Percentiles rank a stretch among this genome's conserved stretches.
phyloP scores from a whole-genome alignment of 2,113 vertebrate genomes.

The Tiliqua scincoides region DNA sequence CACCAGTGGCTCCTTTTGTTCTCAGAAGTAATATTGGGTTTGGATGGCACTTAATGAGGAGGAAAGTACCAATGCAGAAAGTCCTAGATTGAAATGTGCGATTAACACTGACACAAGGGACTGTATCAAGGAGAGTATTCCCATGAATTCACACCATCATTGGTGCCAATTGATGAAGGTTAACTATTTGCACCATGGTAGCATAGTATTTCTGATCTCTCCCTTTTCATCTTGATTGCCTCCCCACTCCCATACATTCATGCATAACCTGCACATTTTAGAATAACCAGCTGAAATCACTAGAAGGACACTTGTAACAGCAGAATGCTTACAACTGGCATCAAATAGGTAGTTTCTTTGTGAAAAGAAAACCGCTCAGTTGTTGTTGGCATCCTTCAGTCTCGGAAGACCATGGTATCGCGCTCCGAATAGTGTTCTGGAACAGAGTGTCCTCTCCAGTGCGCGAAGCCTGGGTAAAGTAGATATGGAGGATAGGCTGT shows the following conservation, averaged over 20 bases:
- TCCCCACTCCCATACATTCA: background rate
- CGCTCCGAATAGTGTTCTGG: too few species aligned
- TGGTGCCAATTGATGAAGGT: conserved; percentile 33
- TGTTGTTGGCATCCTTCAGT: too few species aligned
- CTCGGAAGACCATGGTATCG: too few species aligned
- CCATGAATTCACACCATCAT: conserved; percentile 44
- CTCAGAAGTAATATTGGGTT: conserved; percentile 69
- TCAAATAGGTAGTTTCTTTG: background rate
- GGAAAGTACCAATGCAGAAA: conserved; percentile 51
- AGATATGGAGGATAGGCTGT: too few species aligned
- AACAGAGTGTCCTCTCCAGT: too few species aligned
- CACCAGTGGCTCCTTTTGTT: conserved; percentile 56
- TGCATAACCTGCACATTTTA: too few species aligned
- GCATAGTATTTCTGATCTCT: background rate
- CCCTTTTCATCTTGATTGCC: background rate
- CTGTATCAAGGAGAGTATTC: conserved; percentile 41
- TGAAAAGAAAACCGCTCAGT: background rate
- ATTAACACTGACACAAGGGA: conserved; percentile 38
- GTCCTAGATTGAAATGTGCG: background rate
- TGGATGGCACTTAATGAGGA: conserved; percentile 60
- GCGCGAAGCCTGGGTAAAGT: too few species aligned
- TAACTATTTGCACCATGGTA: background rate
- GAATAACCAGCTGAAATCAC: background rate
- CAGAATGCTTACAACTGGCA: background rate
- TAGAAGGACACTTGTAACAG: too few species aligned